Evolutionary conservation across 2,113 vertebrate species (phyloP).

Genomic region (Papio anubis): DNA sequence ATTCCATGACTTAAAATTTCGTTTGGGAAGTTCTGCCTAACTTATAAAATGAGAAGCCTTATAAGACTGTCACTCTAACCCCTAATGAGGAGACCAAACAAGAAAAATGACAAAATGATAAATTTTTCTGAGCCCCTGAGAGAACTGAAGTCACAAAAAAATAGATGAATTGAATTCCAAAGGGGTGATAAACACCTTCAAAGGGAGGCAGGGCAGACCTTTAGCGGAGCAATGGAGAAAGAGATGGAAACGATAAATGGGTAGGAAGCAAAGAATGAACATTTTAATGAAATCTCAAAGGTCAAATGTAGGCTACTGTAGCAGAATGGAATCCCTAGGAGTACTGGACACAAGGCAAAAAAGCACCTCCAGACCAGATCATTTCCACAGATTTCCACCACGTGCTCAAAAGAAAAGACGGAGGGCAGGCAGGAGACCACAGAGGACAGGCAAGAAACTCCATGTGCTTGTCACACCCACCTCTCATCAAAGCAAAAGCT

Average conservation of each 20-base stretch:
- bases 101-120: not conserved
- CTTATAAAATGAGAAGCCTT: not conserved
- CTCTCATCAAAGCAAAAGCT: not conserved
- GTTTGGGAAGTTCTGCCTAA: slow-evolving; percentile 21
- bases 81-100: not conserved
- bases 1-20: not conserved
- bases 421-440: not conserved
- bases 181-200: not conserved
- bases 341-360: too few species aligned
- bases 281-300: not conserved
- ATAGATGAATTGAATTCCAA: not conserved
- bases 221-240: not conserved
- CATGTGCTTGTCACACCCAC: not conserved
- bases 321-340: not conserved
- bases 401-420: not conserved
- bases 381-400: not conserved
- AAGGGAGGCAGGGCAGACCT: not conserved
- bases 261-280: not conserved
- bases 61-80: not conserved
- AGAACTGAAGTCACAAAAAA: not conserved
- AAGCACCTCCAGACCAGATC: not conserved
- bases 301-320: not conserved
- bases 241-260: not conserved
- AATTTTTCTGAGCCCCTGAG: not conserved
- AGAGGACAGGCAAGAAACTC: not conserved